Base-by-base conservation (phyloP, 2,888 invertebrate species). In the Chelonus formosanus region DNA sequence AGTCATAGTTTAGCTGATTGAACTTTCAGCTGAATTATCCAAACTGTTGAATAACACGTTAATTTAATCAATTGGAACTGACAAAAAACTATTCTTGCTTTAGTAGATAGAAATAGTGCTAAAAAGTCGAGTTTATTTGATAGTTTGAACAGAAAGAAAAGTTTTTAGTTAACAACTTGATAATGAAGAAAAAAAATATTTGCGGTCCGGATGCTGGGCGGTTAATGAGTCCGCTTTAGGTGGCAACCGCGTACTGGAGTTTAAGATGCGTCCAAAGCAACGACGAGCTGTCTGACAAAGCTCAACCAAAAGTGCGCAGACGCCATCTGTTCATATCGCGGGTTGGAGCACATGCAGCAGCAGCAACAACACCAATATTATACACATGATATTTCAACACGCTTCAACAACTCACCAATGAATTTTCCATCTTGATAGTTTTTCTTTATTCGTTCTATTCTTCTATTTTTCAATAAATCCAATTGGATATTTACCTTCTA, bases 201-300 rank as follows among this genome's bases (percentile, higher is more conserved):
- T 5, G 20, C 31, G 50, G 34, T 56, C 62, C 67, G 73, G 73
- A 73, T 76, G 72, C 73, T 75, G 75, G 71, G 72, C 71, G 74
- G 76, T 75, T 74, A 78, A 79, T 76, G 77, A 75, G 76, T 72
- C 74, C 75, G 75, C 73, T 76, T 76, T 77, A 78, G 75, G 74
- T 75, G 78, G 75, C 78, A 74, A 79, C 71, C 78, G 80, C 78
- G 74, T 74, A 80, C 81, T 80, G 76, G 71, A 68, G 70, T 73
- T 67, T 75, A 75, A 75, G 78, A 79, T 78, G 79, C 76, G 74
- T 72, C 76, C 74, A 72, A 70, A 58, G 77, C 73, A 77, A 75
- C 77, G 78, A 76, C 79, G 78, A 75, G 76, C 78, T 80, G 77
- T 78, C 79, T 77, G 75, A 71, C 73, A 71, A 74, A 67, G 65